phyloP scores from a whole-genome alignment of 1,140 invertebrate genomes.

The Bombus terrestris region DNA sequence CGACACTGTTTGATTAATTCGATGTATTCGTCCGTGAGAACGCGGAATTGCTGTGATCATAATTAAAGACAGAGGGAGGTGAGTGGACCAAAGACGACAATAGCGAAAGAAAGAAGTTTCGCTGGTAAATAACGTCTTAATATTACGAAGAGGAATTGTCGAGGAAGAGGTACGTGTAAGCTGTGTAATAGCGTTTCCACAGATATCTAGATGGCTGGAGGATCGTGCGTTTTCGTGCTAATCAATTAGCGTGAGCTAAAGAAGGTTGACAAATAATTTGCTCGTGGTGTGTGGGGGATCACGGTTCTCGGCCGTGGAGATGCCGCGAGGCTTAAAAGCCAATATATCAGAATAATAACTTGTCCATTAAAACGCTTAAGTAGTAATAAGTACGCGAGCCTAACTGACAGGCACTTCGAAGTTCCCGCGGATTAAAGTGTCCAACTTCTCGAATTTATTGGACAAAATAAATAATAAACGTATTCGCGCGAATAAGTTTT shows the following conservation, averaged over 20 bases:
- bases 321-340: conserved; percentile 70
- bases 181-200: neutral
- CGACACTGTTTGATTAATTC: too few relatives aligned
- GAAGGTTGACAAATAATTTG: conserved; percentile 56
- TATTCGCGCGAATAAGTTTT: conserved; percentile 45
- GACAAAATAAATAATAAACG: conserved; percentile 70
- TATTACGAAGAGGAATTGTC: neutral
- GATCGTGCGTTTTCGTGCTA: neutral
- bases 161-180: neutral
- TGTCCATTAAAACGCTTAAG: conserved; percentile 81
- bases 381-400: conserved; percentile 79
- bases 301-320: conserved; percentile 39
- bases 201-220: neutral
- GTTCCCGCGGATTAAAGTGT: conserved; percentile 79
- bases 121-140: neutral
- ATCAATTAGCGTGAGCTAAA: conserved; percentile 56
- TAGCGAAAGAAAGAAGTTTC: neutral
- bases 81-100: neutral
- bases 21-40: too few relatives aligned
- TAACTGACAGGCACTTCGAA: conserved; percentile 77
- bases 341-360: conserved; percentile 81
- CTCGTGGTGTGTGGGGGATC: conserved; percentile 33
- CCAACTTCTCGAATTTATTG: conserved; percentile 76
- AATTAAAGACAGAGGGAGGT: too few relatives aligned
- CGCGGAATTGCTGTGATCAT: too few relatives aligned